Evolutionary conservation across 2,113 vertebrate species (phyloP), one percentile per base, ranked within the genome.

Genomic region (Excalfactoria chinensis): DNA sequence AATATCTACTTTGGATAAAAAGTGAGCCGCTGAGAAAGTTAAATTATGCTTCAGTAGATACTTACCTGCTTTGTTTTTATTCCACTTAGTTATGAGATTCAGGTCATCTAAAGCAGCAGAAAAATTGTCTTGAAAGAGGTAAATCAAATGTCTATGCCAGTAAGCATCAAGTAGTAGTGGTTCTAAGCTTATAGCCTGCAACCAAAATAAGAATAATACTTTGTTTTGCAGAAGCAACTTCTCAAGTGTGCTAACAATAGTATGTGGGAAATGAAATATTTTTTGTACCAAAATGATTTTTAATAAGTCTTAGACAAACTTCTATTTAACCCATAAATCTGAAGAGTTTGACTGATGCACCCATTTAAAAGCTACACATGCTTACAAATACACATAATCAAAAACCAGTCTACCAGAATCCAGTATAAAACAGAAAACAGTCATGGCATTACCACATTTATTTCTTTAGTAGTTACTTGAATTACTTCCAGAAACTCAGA

Each of bases 71-170:
- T 97, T 93, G 80, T 93, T 98, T 96, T 97, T 98, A 93, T 95
- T 98, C 86, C 92, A 86, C 83, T 97, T 97, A 81, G 84, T 94
- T 93, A 98, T 97, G 93, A 97, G 97, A 95, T 97, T 97, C 78
- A 98, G 95, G 73, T 98, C 97, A 87, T 97, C 79, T 86, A 98
- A 95, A 90, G 98, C 98, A 73, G 90, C 96, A 84, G 66, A 83
- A 82, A 81, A 95, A 95, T 94, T 98, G 13, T 95, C 96, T 96
- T 98, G 97, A 89, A 98, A 97, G 90, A 98, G 92, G 90, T 97
- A 97, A 96, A 98, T 96, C 79, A 98, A 97, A 95, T 98, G 97
- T 35, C 97, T 97, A 35, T 98, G 97, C 97, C 98, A 98, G 89
- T 98, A 98, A 59, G 96, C 97, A 97, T 98, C 95, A 78, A 98